These are phyloP conservation scores for Scelioninae gen. 2 DNA, from an alignment of 2,888 invertebrate genomes.

Conservation along the genomic window DNA sequence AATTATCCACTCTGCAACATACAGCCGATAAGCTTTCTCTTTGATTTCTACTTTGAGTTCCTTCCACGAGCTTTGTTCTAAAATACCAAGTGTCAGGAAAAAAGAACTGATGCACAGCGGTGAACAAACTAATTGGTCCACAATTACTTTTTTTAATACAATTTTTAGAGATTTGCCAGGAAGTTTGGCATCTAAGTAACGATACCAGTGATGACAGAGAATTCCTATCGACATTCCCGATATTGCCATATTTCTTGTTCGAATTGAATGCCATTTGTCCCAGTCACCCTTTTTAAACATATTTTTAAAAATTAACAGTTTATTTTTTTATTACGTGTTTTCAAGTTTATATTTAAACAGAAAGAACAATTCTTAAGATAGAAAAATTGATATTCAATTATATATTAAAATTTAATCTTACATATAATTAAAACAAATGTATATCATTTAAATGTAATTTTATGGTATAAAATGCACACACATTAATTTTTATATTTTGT, in stretches of 20 bases:
- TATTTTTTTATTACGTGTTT: neutral
- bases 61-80: constrained; percentile 80
- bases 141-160: constrained; percentile 85
- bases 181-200: constrained; percentile 82
- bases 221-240: constrained; percentile 87
- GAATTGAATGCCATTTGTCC: constrained; percentile 77
- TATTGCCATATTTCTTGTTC: constrained; percentile 86
- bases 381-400: too few relatives aligned
- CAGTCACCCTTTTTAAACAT: constrained; percentile 74
- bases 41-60: constrained; percentile 83
- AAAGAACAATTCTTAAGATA: too few relatives aligned
- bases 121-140: constrained; percentile 90
- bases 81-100: constrained; percentile 84
- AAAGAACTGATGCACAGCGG: constrained; percentile 87
- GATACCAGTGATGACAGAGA: constrained; percentile 92
- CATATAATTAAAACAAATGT: too few relatives aligned
- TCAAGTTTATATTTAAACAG: too few relatives aligned
- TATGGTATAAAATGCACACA: too few relatives aligned
- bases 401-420: too few relatives aligned
- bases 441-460: too few relatives aligned
- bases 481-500: too few relatives aligned
- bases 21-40: constrained; percentile 86
- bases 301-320: neutral
- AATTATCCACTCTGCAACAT: constrained; percentile 91
- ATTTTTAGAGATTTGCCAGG: constrained; percentile 82